Percentiles rank a stretch among this genome's conserved stretches.
Evolutionary conservation across 2,888 invertebrate genomes (phyloP).

Genomic region (Cancer borealis): DNA sequence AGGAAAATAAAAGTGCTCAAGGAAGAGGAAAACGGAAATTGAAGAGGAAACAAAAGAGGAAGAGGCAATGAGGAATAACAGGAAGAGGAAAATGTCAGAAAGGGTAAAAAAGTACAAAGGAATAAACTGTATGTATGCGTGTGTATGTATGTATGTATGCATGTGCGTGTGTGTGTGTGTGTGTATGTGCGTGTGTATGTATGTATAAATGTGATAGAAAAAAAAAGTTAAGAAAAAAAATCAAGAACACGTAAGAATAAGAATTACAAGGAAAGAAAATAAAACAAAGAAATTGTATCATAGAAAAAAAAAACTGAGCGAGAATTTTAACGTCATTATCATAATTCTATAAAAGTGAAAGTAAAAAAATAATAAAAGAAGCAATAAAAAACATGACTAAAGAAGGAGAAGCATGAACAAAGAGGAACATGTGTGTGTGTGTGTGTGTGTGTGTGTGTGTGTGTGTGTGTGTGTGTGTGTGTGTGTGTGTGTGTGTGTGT

Average conservation of each 20-base stretch:
- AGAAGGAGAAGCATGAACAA: background rate
- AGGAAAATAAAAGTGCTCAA: background rate
- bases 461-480: background rate
- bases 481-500: slow-evolving; percentile 40
- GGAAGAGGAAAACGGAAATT: background rate
- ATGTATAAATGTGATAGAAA: background rate
- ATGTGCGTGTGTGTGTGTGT: background rate
- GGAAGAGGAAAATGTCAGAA: background rate
- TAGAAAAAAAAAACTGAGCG: background rate
- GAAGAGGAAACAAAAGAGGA: background rate
- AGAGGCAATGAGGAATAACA: background rate
- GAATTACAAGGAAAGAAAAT: background rate
- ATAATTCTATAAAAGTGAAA: background rate
- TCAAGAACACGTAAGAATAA: background rate
- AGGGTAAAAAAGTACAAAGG: background rate
- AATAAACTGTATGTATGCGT: background rate
- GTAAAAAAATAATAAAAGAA: background rate
- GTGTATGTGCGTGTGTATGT: background rate
- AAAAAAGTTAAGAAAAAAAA: background rate
- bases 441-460: slow-evolving; percentile 24
- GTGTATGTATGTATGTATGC: background rate
- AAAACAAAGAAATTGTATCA: background rate
- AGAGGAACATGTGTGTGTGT: background rate
- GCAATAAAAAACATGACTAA: background rate
- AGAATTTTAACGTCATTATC: background rate